Evolutionary conservation across 2,888 invertebrate species (phyloP).

Genomic region (Apamea anceps): DNA sequence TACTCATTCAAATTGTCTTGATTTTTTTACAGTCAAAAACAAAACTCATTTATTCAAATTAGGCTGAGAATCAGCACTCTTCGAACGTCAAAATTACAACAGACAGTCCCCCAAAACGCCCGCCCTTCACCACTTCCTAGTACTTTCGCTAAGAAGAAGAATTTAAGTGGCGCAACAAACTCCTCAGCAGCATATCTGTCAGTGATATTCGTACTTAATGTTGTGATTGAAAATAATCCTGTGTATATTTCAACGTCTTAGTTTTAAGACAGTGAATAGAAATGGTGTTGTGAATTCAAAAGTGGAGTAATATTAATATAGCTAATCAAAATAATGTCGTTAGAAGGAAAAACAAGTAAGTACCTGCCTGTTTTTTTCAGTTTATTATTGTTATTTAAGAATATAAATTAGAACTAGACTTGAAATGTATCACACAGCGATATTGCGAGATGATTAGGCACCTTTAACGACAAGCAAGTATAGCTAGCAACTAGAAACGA

Average conservation of each 20-base stretch:
- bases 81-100: too few species aligned
- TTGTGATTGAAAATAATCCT: background rate
- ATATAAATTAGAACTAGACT: too few species aligned
- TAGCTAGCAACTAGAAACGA: background rate
- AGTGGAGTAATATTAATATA: background rate
- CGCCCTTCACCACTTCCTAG: too few species aligned
- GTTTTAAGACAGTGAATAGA: background rate
- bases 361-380: background rate
- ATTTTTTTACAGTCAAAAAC: background rate
- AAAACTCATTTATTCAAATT: too few species aligned
- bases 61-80: too few species aligned
- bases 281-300: constrained; percentile 16
- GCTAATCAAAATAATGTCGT: constrained; percentile 38
- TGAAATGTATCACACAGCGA: too few species aligned
- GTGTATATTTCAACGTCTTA: background rate
- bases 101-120: too few species aligned
- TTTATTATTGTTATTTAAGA: too few species aligned
- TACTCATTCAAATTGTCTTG: background rate
- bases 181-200: too few species aligned
- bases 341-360: constrained; percentile 59
- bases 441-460: too few species aligned
- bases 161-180: too few species aligned
- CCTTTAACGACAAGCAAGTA: background rate
- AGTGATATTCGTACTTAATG: background rate
- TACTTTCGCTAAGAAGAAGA: too few species aligned